Evolutionary conservation across 2,888 invertebrate species (phyloP).

Genomic region (Penaeus monodon): DNA sequence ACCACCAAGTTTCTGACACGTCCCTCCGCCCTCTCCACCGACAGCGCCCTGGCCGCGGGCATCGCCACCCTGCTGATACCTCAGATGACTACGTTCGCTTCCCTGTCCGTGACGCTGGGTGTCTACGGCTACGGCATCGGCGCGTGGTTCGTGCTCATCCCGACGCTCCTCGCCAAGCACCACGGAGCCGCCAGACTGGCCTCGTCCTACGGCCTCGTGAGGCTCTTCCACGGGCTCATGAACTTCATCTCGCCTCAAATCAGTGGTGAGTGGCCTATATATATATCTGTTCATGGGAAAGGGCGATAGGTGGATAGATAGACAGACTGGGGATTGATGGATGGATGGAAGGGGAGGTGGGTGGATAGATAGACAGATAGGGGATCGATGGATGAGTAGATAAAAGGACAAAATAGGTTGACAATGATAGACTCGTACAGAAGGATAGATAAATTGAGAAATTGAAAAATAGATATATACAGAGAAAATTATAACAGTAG

Average conservation of each 20-base stretch:
- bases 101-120: conserved; percentile 78
- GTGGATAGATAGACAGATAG: too few species aligned
- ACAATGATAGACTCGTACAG: too few species aligned
- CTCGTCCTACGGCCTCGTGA: conserved; percentile 81
- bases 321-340: too few species aligned
- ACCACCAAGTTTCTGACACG: too few species aligned
- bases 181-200: conserved; percentile 83
- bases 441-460: too few species aligned
- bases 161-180: conserved; percentile 80
- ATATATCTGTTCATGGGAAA: too few species aligned
- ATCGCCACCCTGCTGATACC: conserved; percentile 79
- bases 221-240: conserved; percentile 81
- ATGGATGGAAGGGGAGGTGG: too few species aligned
- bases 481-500: too few species aligned
- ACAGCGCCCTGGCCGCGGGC: conserved; percentile 79
- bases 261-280: conserved; percentile 57
- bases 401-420: too few species aligned
- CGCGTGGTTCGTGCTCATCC: conserved; percentile 83
- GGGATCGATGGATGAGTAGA: too few species aligned
- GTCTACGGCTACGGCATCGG: conserved; percentile 81
- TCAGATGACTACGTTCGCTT: conserved; percentile 77
- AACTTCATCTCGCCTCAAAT: conserved; percentile 63
- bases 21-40: conserved; percentile 65
- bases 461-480: too few species aligned
- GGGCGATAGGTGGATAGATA: too few species aligned